Evolutionary conservation across 1,140 invertebrate genomes (phyloP).

Genomic region (Procambarus clarkii): DNA sequence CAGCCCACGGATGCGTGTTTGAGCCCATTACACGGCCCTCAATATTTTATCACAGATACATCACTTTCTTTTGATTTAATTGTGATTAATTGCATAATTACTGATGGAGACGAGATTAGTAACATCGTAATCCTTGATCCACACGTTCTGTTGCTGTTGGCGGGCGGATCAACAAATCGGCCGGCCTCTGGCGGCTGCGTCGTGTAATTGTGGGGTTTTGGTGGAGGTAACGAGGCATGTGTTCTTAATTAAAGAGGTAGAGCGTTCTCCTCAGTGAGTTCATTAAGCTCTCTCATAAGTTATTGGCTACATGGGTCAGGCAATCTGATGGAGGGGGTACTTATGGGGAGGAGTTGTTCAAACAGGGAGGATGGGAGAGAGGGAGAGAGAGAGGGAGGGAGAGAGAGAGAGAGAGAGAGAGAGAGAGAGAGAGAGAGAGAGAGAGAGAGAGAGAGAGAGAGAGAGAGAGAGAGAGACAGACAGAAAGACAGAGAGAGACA

Average conservation of each 20-base stretch:
- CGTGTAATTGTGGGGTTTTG: conserved; percentile 21
- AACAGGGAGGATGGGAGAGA: background rate
- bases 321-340: conserved; percentile 46
- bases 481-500: background rate
- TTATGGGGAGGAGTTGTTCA: conserved; percentile 11
- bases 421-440: background rate
- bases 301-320: conserved; percentile 46
- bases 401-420: background rate
- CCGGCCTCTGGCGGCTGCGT: background rate
- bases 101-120: too few relatives aligned
- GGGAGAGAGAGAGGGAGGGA: background rate
- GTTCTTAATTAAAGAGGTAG: conserved; percentile 51
- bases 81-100: too few relatives aligned
- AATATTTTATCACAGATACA: too few relatives aligned
- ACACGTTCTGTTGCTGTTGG: too few relatives aligned
- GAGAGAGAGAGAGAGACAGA: background rate
- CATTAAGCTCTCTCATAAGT: conserved; percentile 31
- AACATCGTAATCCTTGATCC: too few relatives aligned
- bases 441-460: background rate
- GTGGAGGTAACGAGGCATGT: conserved; percentile 44
- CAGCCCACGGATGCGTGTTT: too few relatives aligned
- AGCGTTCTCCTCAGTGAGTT: conserved; percentile 13
- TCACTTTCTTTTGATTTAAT: too few relatives aligned
- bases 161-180: background rate
- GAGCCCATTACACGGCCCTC: too few relatives aligned